Evolutionary conservation across 2,797 vertebrate genomes (phyloP).

Genomic region (Cyclura pinguis): DNA sequence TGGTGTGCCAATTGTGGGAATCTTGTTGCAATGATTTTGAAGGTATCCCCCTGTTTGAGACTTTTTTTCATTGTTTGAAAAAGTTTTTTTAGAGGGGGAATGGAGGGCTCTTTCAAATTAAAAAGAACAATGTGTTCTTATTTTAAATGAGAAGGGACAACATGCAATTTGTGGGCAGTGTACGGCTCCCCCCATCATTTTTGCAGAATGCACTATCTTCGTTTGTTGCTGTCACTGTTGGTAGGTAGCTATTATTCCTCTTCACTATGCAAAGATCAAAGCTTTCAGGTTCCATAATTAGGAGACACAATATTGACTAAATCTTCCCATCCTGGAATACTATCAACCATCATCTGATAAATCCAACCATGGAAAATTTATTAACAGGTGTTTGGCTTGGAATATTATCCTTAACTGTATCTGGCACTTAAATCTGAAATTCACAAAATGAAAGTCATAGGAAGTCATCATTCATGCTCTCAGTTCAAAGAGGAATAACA

Average conservation of each 20-base stretch:
- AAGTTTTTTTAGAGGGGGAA: not conserved
- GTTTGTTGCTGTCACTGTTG: not conserved
- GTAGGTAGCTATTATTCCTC: not conserved
- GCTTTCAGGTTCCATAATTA: not conserved
- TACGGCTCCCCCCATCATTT: not conserved
- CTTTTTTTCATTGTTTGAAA: too few species aligned
- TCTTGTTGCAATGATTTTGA: not conserved
- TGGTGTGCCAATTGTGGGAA: too few species aligned
- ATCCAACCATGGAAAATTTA: not conserved
- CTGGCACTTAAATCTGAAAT: not conserved
- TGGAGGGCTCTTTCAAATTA: not conserved
- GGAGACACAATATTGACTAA: too few species aligned
- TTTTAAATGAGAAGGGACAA: not conserved
- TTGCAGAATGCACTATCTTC: not conserved
- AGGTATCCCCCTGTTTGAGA: not conserved
- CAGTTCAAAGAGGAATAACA: not conserved
- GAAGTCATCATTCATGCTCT: not conserved
- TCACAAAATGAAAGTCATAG: not conserved
- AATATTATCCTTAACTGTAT: not conserved
- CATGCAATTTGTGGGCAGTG: not conserved
- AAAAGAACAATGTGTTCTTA: not conserved
- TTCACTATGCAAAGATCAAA: not conserved
- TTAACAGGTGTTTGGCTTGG: not conserved
- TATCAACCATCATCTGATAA: not conserved
- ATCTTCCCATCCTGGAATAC: not conserved